A percentile compares a stretch with the other conserved stretches of the same genome.
These are phyloP conservation scores for Falco cherrug DNA, from an alignment of 2,797 vertebrate genomes.

Conservation along the genomic window DNA sequence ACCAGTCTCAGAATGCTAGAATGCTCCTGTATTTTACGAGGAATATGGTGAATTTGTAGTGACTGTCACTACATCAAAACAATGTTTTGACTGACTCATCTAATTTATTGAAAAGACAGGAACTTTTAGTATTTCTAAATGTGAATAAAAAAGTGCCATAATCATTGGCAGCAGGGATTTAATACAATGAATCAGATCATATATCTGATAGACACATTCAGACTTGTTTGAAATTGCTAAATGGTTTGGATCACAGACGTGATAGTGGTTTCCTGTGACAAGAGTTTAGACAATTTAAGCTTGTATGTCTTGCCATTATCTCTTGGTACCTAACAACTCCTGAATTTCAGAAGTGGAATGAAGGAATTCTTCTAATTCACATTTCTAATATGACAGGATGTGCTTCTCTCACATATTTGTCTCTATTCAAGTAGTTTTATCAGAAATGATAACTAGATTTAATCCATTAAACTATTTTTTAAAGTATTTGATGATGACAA, in stretches of 20 bases:
- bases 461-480: neutral
- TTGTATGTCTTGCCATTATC: neutral
- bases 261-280: neutral
- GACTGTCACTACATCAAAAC: neutral
- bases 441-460: neutral
- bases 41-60: neutral
- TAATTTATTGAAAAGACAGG: neutral
- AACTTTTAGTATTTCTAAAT: constrained; percentile 1
- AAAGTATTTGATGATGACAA: neutral
- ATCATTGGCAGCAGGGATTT: neutral
- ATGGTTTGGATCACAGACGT: neutral
- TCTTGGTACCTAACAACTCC: neutral
- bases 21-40: neutral
- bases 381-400: neutral
- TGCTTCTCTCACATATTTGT: neutral
- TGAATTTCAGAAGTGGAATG: neutral
- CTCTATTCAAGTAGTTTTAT: neutral
- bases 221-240: neutral
- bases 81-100: neutral
- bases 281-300: neutral
- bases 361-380: neutral
- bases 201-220: neutral
- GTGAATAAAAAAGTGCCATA: neutral
- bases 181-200: neutral
- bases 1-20: neutral